A percentile compares a stretch with the other conserved stretches of the same genome.
Conservation (phyloP, 2,113 vertebrate species). For the Phoxinus phoxinus region DNA sequence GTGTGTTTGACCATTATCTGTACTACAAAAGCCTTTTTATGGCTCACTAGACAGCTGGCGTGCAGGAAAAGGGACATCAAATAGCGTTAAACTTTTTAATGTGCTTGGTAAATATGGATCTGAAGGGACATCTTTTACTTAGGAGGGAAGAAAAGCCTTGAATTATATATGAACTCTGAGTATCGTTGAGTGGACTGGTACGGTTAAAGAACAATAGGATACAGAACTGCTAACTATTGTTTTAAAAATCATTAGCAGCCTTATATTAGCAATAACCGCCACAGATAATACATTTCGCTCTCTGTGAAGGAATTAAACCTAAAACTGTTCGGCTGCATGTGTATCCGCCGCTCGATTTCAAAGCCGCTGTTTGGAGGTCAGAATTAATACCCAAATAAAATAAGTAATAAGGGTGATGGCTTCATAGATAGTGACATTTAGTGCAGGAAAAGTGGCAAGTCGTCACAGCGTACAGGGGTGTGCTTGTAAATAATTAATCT, state of each 20-base stretch:
- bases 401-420: constrained; percentile 75
- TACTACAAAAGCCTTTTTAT: constrained; percentile 41
- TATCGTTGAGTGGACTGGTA: neutral
- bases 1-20: constrained; percentile 8
- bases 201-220: constrained; percentile 1
- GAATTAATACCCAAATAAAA: constrained; percentile 66
- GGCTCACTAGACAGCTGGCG: constrained; percentile 22
- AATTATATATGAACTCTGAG: constrained; percentile 19
- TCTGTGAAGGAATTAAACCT: neutral
- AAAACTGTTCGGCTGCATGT: neutral
- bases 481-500: constrained; percentile 83
- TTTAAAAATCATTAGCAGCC: neutral
- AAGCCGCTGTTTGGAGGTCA: constrained; percentile 37
- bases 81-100: constrained; percentile 17
- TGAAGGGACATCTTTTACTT: constrained; percentile 9
- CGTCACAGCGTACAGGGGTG: constrained; percentile 78
- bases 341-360: constrained; percentile 8
- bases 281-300: neutral
- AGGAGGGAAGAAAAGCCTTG: neutral
- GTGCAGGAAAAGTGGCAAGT: constrained; percentile 80
- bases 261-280: too few relatives aligned
- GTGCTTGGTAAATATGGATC: constrained; percentile 10
- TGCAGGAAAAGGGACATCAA: neutral
- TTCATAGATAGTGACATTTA: constrained; percentile 82
- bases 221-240: neutral